phyloP scores from a whole-genome alignment of 2,113 vertebrate genomes.

The Chaetodon auriga region DNA sequence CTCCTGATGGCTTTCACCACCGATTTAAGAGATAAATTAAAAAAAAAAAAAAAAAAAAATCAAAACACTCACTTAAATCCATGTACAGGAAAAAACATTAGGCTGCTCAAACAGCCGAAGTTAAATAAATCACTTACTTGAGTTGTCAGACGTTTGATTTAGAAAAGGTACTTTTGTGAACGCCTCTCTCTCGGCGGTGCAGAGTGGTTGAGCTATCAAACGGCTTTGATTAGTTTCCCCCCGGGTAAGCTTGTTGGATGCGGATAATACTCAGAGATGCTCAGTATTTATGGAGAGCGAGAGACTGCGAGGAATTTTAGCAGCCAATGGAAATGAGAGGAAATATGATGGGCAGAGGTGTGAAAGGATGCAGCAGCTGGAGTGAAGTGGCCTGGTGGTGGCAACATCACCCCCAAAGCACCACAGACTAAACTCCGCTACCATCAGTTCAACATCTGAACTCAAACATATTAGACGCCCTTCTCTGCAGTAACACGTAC shows the following conservation, averaged over 20 bases:
- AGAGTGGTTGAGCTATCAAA: not conserved
- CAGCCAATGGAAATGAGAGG: constrained; percentile 71
- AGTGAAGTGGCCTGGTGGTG: constrained; percentile 20
- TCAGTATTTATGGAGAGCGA: constrained; percentile 62
- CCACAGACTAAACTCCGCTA: not conserved
- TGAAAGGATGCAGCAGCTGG: constrained; percentile 35
- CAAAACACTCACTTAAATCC: not conserved
- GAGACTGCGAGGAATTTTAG: constrained; percentile 39
- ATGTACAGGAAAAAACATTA: not conserved
- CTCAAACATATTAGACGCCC: not conserved
- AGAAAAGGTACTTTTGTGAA: not conserved
- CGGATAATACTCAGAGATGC: constrained; percentile 59
- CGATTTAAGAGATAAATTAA: not conserved
- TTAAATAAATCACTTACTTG: constrained; percentile 65
- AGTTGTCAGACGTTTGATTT: not conserved
- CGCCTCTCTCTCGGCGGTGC: constrained; percentile 12
- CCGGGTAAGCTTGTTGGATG: constrained; percentile 62
- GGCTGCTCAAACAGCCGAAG: not conserved
- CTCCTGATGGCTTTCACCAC: constrained; percentile 11
- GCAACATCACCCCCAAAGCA: constrained; percentile 6
- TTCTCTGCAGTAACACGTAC: not conserved
- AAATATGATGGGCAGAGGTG: constrained; percentile 53
- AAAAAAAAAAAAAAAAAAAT: too few relatives aligned
- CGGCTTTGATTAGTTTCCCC: constrained; percentile 59
- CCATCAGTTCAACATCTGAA: not conserved